Evolutionary conservation across 2,888 invertebrate genomes (phyloP).

Genomic region (Diaprepes abbreviatus): DNA sequence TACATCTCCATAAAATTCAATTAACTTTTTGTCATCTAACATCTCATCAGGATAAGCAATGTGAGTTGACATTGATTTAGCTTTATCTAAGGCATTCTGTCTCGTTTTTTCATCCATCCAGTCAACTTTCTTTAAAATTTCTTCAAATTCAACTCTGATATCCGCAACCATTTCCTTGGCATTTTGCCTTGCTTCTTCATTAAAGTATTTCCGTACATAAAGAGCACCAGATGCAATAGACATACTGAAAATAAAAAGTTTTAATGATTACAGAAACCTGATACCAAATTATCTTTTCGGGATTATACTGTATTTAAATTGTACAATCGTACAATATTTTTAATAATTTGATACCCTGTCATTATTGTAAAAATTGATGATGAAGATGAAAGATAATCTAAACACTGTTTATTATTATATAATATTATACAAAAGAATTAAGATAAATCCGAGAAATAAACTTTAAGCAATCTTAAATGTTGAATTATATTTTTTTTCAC

Average conservation of each 20-base stretch:
- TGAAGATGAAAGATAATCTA: too few relatives aligned
- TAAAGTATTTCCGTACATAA: constrained; percentile 90
- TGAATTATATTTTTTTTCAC: too few relatives aligned
- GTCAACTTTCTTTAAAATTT: constrained; percentile 82
- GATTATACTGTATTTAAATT: too few relatives aligned
- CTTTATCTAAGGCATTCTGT: constrained; percentile 82
- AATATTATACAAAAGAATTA: too few relatives aligned
- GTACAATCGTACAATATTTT: too few relatives aligned
- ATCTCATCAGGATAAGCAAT: constrained; percentile 95
- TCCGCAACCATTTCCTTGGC: constrained; percentile 91
- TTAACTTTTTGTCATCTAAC: constrained; percentile 83
- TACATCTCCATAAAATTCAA: constrained; percentile 82
- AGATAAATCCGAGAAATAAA: too few relatives aligned
- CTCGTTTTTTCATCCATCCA: constrained; percentile 95
- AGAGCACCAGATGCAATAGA: constrained; percentile 85
- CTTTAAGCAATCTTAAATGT: too few relatives aligned
- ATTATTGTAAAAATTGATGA: too few relatives aligned
- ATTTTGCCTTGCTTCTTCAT: constrained; percentile 85
- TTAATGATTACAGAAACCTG: too few relatives aligned
- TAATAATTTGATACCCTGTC: too few relatives aligned
- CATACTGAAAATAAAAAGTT: constrained; percentile 70
- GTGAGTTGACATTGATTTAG: constrained; percentile 86
- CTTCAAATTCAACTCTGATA: constrained; percentile 85
- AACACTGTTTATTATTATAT: too few relatives aligned
- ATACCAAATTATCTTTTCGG: too few relatives aligned